Evolutionary conservation across 1,140 invertebrate species (phyloP).

Genomic region (Tetragnatha versicolor): DNA sequence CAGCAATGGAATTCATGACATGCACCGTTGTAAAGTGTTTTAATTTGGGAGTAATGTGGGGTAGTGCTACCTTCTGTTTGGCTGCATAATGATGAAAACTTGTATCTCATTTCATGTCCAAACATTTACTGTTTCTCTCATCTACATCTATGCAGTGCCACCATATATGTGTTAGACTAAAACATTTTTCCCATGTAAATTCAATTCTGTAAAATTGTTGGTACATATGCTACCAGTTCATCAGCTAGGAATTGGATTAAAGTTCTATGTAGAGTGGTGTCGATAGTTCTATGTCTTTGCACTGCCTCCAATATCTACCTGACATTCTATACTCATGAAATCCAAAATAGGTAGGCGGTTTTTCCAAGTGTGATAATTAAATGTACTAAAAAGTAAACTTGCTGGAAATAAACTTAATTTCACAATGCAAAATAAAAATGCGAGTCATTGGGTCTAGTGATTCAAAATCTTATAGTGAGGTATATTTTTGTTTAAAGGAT

Average conservation of each 20-base stretch:
- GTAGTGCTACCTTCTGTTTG: conserved; percentile 50
- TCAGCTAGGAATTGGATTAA: conserved; percentile 37
- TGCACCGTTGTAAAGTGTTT: too few species aligned
- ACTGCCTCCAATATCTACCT: conserved; percentile 21
- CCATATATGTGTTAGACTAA: conserved; percentile 43
- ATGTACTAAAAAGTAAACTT: too few species aligned
- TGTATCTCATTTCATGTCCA: conserved; percentile 45
- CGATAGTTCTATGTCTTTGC: conserved; percentile 34
- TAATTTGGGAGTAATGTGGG: conserved; percentile 32
- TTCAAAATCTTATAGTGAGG: too few species aligned
- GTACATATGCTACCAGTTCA: conserved; percentile 37
- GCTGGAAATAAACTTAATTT: too few species aligned
- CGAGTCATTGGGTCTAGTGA: too few species aligned
- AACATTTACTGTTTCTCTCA: conserved; percentile 37
- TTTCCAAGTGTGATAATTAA: background rate
- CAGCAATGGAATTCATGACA: too few species aligned
- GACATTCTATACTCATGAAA: too few species aligned
- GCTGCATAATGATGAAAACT: conserved; percentile 38
- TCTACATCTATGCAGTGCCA: conserved; percentile 52
- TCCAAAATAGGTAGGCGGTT: too few species aligned
- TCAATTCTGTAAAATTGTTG: conserved; percentile 26
- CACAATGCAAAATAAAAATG: too few species aligned
- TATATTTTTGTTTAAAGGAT: too few species aligned
- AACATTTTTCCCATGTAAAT: conserved; percentile 44
- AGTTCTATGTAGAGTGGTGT: conserved; percentile 41